A percentile compares a stretch with the other conserved stretches of the same genome.
phyloP scores from a whole-genome alignment of 2,113 vertebrate genomes.

The Hystrix cristata region DNA sequence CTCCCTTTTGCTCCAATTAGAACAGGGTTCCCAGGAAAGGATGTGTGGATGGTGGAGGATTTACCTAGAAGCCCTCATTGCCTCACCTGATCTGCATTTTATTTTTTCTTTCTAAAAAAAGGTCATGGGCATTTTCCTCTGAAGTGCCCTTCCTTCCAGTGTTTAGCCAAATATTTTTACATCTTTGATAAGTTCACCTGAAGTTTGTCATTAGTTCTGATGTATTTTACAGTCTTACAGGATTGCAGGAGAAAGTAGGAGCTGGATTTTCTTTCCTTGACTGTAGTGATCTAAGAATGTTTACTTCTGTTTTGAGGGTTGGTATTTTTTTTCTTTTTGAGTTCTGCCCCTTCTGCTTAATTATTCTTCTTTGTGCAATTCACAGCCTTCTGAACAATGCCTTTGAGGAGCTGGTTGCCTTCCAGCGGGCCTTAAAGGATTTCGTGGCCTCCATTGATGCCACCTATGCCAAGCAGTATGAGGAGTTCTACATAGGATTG shows the following conservation, averaged over 20 bases:
- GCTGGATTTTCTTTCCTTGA: neutral
- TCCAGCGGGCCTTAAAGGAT: slow-evolving; percentile 96
- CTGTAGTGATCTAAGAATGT: neutral
- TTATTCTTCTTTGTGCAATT: neutral
- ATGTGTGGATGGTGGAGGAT: neutral
- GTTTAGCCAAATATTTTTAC: neutral
- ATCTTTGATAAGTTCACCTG: neutral
- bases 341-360: neutral
- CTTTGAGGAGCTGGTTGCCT: slow-evolving; percentile 95
- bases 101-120: neutral
- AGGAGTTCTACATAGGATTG: slow-evolving; percentile 97
- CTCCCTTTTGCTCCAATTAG: neutral
- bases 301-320: neutral
- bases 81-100: neutral
- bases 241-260: neutral
- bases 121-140: neutral
- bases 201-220: neutral
- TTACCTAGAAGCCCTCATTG: neutral
- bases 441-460: slow-evolving; percentile 95
- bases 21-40: neutral
- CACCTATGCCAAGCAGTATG: slow-evolving; percentile 97
- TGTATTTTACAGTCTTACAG: neutral
- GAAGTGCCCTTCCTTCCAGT: neutral
- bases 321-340: neutral
- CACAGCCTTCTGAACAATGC: slow-evolving; percentile 94